Base-by-base conservation (phyloP, 2,113 vertebrate genomes). In the Chaetodon auriga region DNA sequence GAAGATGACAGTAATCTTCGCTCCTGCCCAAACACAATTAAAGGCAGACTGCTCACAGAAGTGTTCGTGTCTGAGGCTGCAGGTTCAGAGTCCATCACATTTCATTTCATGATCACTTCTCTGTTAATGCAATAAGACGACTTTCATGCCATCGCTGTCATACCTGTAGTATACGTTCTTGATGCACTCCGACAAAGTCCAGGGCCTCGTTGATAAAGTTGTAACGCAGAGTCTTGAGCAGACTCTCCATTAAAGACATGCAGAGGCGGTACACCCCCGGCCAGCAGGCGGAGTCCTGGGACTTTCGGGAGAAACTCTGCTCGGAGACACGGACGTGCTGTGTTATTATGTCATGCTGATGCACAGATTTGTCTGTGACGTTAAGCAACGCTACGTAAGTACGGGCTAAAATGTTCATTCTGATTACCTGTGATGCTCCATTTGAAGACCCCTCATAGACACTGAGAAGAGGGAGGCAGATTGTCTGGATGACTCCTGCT, bases 181-280 rank as follows among this genome's bases (percentile, higher is more conserved):
- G 98, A 85, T 99, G 98, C 15, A 99, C 98, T 12, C 98, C 98
- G 0, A 99, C 95, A 0, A 99, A 99, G 93, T 99, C 98, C 83
- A 99, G 90, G 0, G 98, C 98, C 68, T 99, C 97, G 0, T 97
- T 97, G 75, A 99, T 93, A 90, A 99, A 99, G 91, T 97, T 98
- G 94, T 99, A 99, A 45, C 98, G 95, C n/a, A 99, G 95, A 0
- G 97, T 99, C 91, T 98, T 99, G 19, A 99, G 96, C 21, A 99
- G 95, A 36, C 96, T 96, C 80, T 99, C 98, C 97, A 99, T 98
- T 69, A 99, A 77, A 1, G 97, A 99, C 94, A 99, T 94, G 86
- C 97, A 98, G 49, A 99, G 95, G 12, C 97, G 96, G 90, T 99
- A 99, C 58, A 99, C 98, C 0, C 98, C 97, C 0, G 96, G 96